These are phyloP conservation scores for Alsophila aescularia DNA, from an alignment of 2,888 invertebrate species.

Conservation along the genomic window DNA sequence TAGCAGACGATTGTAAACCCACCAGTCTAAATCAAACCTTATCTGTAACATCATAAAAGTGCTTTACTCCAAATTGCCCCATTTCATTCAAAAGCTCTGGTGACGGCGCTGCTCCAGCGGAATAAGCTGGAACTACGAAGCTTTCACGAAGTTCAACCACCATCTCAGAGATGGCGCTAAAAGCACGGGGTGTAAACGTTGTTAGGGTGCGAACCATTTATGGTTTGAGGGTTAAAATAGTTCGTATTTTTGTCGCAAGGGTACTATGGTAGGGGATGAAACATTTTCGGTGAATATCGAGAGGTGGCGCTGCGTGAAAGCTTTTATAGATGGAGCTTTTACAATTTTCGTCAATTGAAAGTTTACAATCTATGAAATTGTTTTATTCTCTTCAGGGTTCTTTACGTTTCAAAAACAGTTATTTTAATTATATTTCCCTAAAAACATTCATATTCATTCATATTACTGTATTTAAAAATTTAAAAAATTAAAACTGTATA, in stretches of 20 bases:
- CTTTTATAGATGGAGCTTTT: constrained; percentile 13
- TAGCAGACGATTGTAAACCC: constrained; percentile 51
- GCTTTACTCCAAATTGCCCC: constrained; percentile 42
- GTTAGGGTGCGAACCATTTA: constrained; percentile 19
- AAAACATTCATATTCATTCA: no score
- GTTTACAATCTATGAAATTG: no score
- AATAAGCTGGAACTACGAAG: constrained; percentile 63
- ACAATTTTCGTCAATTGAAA: neutral
- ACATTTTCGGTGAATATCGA: constrained; percentile 37
- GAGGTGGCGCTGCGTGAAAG: constrained; percentile 32
- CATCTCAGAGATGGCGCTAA: constrained; percentile 75
- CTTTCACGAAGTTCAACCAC: constrained; percentile 66
- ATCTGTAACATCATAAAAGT: constrained; percentile 41
- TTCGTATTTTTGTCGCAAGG: constrained; percentile 38
- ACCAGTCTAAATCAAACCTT: constrained; percentile 58
- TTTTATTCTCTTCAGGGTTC: no score
- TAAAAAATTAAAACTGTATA: no score
- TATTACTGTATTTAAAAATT: no score
- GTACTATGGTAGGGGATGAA: constrained; percentile 51
- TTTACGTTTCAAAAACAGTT: no score
- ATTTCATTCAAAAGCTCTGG: constrained; percentile 78
- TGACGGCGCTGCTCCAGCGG: constrained; percentile 60
- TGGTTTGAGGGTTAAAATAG: constrained; percentile 4
- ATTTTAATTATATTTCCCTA: no score
- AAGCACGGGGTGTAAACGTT: constrained; percentile 45